Percentiles rank a stretch among this genome's conserved stretches.
phyloP scores from a whole-genome alignment of 2,888 invertebrate genomes.

The Sialis fuliginosa region DNA sequence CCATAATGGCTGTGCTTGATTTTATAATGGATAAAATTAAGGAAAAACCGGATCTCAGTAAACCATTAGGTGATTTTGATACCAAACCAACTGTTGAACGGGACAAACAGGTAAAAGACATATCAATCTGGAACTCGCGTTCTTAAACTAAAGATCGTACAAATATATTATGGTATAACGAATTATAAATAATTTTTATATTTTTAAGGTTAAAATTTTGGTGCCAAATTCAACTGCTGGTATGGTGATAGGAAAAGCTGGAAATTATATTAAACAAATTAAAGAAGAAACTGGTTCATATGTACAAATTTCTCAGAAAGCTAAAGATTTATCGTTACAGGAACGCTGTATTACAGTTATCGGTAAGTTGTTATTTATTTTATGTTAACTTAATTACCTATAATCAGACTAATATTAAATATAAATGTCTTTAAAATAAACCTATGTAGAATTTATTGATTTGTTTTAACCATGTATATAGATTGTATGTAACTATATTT shows the following conservation, averaged over 20 bases:
- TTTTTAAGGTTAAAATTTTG: conserved; percentile 64
- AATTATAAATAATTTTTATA: conserved; percentile 1
- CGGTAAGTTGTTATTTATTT: conserved; percentile 28
- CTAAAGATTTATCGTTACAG: conserved; percentile 80
- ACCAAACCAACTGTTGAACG: conserved; percentile 73
- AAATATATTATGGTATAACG: not conserved
- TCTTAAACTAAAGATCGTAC: not conserved
- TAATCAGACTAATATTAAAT: too few species aligned
- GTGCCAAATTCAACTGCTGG: conserved; percentile 95
- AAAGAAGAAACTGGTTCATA: conserved; percentile 89
- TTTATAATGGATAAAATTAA: conserved; percentile 93
- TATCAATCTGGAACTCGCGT: conserved; percentile 6
- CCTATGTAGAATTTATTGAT: too few species aligned
- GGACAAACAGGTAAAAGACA: conserved; percentile 54
- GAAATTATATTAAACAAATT: conserved; percentile 89
- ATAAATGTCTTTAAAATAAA: too few species aligned
- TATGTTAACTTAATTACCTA: too few species aligned
- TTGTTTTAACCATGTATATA: too few species aligned
- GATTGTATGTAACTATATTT: too few species aligned
- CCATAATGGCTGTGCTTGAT: conserved; percentile 79
- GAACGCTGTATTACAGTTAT: conserved; percentile 92
- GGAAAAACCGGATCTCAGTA: conserved; percentile 81
- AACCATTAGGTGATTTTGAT: conserved; percentile 59
- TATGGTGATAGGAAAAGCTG: conserved; percentile 95
- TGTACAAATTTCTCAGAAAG: conserved; percentile 93